phyloP scores from a whole-genome alignment of 2,113 vertebrate species.

The Brachirus orientalis region DNA sequence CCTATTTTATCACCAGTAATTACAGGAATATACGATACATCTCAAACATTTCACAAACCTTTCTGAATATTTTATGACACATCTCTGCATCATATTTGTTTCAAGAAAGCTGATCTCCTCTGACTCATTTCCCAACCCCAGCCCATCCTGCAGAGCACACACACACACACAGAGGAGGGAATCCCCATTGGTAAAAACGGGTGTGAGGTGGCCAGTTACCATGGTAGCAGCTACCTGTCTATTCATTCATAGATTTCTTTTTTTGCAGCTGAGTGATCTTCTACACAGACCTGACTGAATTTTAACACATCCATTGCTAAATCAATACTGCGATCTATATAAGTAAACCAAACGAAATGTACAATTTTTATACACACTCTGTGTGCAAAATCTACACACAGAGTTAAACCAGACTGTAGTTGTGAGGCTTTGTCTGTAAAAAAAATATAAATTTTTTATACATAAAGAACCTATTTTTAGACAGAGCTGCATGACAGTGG shows the following conservation, averaged over 20 bases:
- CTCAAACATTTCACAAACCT: not conserved
- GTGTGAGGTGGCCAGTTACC: slow-evolving; percentile 60
- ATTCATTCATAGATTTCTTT: slow-evolving; percentile 36
- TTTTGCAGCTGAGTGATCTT: slow-evolving; percentile 12
- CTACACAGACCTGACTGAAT: not conserved
- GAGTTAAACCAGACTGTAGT: not conserved
- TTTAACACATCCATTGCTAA: not conserved
- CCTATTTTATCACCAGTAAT: too few relatives aligned
- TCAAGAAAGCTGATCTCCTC: slow-evolving; percentile 22
- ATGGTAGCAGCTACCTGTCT: slow-evolving; percentile 61
- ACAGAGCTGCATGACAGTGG: too few relatives aligned
- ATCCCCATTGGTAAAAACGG: slow-evolving; percentile 68
- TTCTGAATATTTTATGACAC: not conserved
- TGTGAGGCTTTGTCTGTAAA: not conserved
- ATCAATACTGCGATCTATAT: not conserved
- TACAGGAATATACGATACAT: too few relatives aligned
- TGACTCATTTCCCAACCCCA: slow-evolving; percentile 63
- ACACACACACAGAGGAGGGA: slow-evolving; percentile 38
- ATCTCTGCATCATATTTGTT: slow-evolving; percentile 13
- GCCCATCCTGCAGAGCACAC: slow-evolving; percentile 11
- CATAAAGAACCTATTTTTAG: not conserved
- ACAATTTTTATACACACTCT: too few relatives aligned
- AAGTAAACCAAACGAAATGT: too few relatives aligned
- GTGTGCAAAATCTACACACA: not conserved
- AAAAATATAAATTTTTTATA: not conserved